phyloP scores from a whole-genome alignment of 2,888 invertebrate species.

The Parelbella ahira region DNA sequence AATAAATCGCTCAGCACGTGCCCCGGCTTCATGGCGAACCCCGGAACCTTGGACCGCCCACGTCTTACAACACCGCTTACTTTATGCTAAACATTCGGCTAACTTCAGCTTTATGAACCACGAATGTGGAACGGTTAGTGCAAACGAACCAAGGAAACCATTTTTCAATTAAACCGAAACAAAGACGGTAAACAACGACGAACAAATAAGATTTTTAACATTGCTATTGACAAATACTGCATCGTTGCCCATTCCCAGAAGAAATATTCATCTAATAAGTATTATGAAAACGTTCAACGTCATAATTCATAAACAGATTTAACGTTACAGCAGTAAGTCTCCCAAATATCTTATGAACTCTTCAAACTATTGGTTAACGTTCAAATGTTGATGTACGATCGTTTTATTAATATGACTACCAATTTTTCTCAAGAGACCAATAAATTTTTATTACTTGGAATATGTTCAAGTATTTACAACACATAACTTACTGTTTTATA shows the following conservation, averaged over 20 bases:
- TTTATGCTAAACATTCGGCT: conserved; percentile 50
- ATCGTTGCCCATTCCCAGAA: too few relatives aligned
- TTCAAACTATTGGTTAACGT: too few relatives aligned
- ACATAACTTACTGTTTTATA: conserved; percentile 54
- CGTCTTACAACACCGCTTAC: conserved; percentile 46
- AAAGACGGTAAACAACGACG: too few relatives aligned
- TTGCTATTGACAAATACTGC: too few relatives aligned
- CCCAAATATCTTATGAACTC: too few relatives aligned
- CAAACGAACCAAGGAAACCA: too few relatives aligned
- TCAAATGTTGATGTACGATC: neutral
- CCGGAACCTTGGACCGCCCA: conserved; percentile 48
- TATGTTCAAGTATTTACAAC: conserved; percentile 10
- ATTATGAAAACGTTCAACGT: too few relatives aligned
- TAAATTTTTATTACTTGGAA: conserved; percentile 34
- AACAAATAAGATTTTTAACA: too few relatives aligned
- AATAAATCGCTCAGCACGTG: conserved; percentile 59
- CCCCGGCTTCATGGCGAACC: conserved; percentile 46
- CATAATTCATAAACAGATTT: too few relatives aligned
- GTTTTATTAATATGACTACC: conserved; percentile 10
- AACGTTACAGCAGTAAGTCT: too few relatives aligned
- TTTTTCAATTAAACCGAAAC: too few relatives aligned
- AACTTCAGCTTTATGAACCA: conserved; percentile 34
- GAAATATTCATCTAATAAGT: too few relatives aligned
- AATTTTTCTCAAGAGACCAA: conserved; percentile 39
- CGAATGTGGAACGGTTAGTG: neutral